Evolutionary conservation across 1,140 invertebrate species (phyloP), one percentile per base, ranked within the genome.

Genomic region (Aplysia californica): DNA sequence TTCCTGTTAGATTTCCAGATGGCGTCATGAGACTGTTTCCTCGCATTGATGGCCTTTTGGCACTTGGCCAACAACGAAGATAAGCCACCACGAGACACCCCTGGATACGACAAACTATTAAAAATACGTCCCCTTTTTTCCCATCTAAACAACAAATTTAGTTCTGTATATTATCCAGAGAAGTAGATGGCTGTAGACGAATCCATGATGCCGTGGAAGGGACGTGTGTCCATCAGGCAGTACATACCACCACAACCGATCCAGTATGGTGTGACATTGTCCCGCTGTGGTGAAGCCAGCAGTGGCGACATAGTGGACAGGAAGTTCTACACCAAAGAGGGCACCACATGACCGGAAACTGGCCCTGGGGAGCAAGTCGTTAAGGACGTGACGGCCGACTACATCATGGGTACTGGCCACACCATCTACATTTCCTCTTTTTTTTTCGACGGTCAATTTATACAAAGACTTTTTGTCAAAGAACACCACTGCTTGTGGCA

Each of bases 181-280:
- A 3, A 70, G 29, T 21, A 70, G 5, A 10, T 55, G 6, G 39
- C 68, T 3, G 68, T 70, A 15, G 68, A 70, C n/a, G n/a, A 44
- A 31, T 29, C 39, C 18, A 55, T 70, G 33, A 55, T 70, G 39
- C 68, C 68, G 3, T 70, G 38, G 39, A 2, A 33, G 1, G 68
- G 68, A 1, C 3, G 68, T 10, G 41, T 70, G 2, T 5, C 1
- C 1, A 50, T 10, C 10, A 20, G 68, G 39, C 38, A 50, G 41
- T 70, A 44, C 44, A 55, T 70, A 44, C 39, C 68, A 39, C 35
- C n/a, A 38, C 44, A 70, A 18, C 68, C 29, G 5, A 15, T 5
- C 20, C 18, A 44, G 38, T 70, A 70, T 70, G 68, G 68, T 6
- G 55, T 70, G 68, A 70, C 44, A 31, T 10, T 70, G 39, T 70